phyloP scores from a whole-genome alignment of 2,888 invertebrate species.

The Mechanitis mazaeus region DNA sequence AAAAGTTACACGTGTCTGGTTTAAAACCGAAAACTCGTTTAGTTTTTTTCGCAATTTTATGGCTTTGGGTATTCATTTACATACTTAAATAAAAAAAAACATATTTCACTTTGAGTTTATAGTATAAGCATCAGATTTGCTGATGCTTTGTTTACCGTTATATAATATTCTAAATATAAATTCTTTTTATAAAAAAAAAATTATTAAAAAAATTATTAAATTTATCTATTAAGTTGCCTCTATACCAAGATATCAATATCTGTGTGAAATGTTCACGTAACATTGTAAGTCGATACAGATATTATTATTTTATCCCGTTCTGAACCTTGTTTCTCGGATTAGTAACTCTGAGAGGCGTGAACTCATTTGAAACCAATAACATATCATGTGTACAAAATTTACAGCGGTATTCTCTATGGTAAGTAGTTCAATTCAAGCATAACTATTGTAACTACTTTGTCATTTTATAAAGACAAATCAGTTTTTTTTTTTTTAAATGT shows the following conservation, averaged over 20 bases:
- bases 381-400: background rate
- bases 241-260: slow-evolving; percentile 9
- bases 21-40: slow-evolving; percentile 7
- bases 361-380: slow-evolving; percentile 4
- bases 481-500: too few species aligned
- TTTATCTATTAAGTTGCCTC: background rate
- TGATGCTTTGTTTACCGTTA: background rate
- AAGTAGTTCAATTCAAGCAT: too few species aligned
- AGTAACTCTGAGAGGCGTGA: slow-evolving; percentile 7
- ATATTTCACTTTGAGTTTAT: background rate
- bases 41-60: slow-evolving; percentile 15
- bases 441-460: too few species aligned
- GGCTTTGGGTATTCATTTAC: slow-evolving; percentile 5
- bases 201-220: background rate
- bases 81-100: slow-evolving; percentile 17
- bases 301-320: slow-evolving; percentile 7
- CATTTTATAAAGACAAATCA: too few species aligned
- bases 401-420: too few species aligned
- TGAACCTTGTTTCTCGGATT: slow-evolving; percentile 7
- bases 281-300: slow-evolving; percentile 9
- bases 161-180: too few species aligned
- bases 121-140: too few species aligned
- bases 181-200: background rate
- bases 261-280: slow-evolving; percentile 13
- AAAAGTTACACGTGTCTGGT: slow-evolving; percentile 15